Evolutionary conservation across 2,113 vertebrate species (phyloP).

Genomic region (Castor canadensis): DNA sequence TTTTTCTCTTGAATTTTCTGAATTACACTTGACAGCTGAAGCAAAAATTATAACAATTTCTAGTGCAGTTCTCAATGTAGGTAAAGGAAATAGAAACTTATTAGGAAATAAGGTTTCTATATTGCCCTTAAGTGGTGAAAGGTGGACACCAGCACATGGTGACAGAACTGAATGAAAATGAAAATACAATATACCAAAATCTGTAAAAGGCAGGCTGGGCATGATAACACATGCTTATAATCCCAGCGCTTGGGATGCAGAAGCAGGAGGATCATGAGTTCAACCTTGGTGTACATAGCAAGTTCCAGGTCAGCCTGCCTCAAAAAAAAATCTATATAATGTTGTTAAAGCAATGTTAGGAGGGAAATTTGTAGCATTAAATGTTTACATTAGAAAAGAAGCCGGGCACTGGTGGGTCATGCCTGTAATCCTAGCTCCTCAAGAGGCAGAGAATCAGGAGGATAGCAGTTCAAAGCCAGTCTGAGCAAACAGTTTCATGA

Average conservation of each 20-base stretch:
- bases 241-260: too few relatives aligned
- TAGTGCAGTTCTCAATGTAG: not conserved
- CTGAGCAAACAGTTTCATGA: too few relatives aligned
- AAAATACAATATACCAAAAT: conserved; percentile 18
- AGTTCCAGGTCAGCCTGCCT: too few relatives aligned
- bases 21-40: conserved; percentile 28
- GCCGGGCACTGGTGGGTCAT: too few relatives aligned
- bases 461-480: too few relatives aligned
- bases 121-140: conserved; percentile 34
- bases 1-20: conserved; percentile 24
- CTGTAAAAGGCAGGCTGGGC: not conserved
- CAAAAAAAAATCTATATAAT: too few relatives aligned
- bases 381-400: conserved; percentile 32
- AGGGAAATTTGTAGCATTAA: conserved; percentile 30
- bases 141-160: conserved; percentile 3
- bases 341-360: not conserved
- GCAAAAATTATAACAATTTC: conserved; percentile 22
- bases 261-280: too few relatives aligned
- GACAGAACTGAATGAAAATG: conserved; percentile 12
- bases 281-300: too few relatives aligned
- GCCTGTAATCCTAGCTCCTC: too few relatives aligned
- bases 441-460: too few relatives aligned
- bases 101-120: not conserved
- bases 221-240: too few relatives aligned
- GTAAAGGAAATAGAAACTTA: not conserved